Evolutionary conservation across 1,140 invertebrate genomes (phyloP).

Genomic region (Galleria mellonella): DNA sequence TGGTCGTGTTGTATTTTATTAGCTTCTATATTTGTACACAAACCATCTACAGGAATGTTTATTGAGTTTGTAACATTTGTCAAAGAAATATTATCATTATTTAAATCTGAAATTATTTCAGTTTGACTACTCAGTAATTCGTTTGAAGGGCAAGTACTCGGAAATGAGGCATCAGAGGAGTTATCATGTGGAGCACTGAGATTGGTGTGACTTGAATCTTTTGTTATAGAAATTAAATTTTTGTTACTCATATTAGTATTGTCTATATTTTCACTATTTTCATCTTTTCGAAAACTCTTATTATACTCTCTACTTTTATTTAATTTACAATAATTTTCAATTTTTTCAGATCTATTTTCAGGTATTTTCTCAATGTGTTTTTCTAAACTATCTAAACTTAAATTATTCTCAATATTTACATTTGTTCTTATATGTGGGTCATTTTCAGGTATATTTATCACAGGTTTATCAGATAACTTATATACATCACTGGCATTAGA

Average conservation of each 20-base stretch:
- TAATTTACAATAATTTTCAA: slow-evolving; percentile 70
- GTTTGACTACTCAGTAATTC: slow-evolving; percentile 27
- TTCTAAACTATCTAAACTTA: slow-evolving; percentile 64
- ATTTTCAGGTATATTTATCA: slow-evolving; percentile 57
- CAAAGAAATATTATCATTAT: slow-evolving; percentile 12
- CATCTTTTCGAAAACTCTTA: slow-evolving; percentile 28
- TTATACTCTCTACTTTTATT: slow-evolving; percentile 64
- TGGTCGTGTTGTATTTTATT: slow-evolving; percentile 14
- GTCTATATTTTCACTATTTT: slow-evolving; percentile 13
- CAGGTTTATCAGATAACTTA: slow-evolving; percentile 43
- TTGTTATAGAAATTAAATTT: slow-evolving; percentile 1
- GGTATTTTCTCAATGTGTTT: slow-evolving; percentile 32
- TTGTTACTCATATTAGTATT: slow-evolving; percentile 10
- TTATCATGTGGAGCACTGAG: slow-evolving; percentile 21
- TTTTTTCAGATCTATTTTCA: slow-evolving; percentile 63
- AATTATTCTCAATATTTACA: slow-evolving; percentile 57
- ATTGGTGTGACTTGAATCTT: slow-evolving; percentile 2
- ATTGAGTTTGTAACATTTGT: slow-evolving; percentile 5
- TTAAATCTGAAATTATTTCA: slow-evolving; percentile 17
- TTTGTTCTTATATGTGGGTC: slow-evolving; percentile 46
- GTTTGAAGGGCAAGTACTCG: slow-evolving; percentile 34
- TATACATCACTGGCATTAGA: slow-evolving; percentile 28
- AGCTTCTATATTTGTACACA: too few relatives aligned
- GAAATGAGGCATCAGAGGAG: slow-evolving; percentile 52
- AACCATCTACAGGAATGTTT: slow-evolving; percentile 7